Base-by-base conservation (phyloP, 2,113 vertebrate species). In the Ahaetulla prasina region DNA sequence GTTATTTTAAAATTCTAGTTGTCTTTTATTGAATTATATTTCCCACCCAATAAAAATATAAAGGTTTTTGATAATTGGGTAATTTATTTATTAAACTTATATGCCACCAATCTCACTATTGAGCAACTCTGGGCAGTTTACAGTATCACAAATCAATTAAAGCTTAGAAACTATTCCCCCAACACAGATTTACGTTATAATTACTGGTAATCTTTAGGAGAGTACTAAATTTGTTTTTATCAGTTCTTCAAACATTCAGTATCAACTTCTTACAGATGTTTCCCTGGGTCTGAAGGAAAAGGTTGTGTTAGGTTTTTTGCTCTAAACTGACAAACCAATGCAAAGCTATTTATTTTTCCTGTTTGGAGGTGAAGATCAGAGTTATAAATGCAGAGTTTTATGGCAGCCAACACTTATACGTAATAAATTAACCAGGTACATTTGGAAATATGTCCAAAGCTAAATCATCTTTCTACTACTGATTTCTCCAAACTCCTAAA, bases 1-100 rank as follows among this genome's bases (percentile, higher is more conserved):
- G 30, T 93, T 0, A 0, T 86, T 96, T 91, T 89, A 92, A 92
- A 91, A 50, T 6, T 30, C 94, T 96, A 94, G n/a, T 47, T 39
- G 9, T 30, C 2, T 92, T 47, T 94, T 91, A 49, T 95, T 85
- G 89, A 87, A 68, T 50, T 10, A 22, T 35, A 25, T 52, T 90
- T 43, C 35, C 7, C 6, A 80, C 7, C 7, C 68, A 39, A 43
- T 43, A 54, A 45, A 90, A 84, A 85, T 25, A 54, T 54, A 84
- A 84, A 30, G 7, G 27, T 16, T 45, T 30, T 54, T 43, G 53
- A 25, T 20, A 16, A 84, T 84, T 3, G 11, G 9, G 25, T 68
- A 68, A 68, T 68, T 68, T 68, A 63, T 63, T n/a, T 63, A n/a
- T 68, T 68, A 68, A 68, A 18, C 16, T 16, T 35, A 68, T 68